Base-by-base conservation (phyloP, 37 sponge, comb jelly and placozoan species). In the Cliona cf. orientalis region DNA sequence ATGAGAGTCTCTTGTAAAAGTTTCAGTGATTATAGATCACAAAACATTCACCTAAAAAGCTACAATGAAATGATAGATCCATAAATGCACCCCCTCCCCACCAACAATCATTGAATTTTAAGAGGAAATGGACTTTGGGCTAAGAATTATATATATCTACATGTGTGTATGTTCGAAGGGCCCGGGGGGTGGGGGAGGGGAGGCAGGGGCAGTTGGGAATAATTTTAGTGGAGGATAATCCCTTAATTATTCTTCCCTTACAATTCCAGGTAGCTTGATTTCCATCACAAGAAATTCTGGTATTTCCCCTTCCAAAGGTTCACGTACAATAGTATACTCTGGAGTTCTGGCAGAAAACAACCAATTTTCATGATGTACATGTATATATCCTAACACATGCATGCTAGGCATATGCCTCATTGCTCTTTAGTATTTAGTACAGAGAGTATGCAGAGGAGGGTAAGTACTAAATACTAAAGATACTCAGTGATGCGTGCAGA, bases 211-310 rank as follows among this genome's bases (percentile, higher is more conserved):
- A n/a, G n/a, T n/a, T n/a, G n/a, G n/a, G n/a, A n/a, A n/a, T n/a
- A n/a, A n/a, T n/a, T n/a, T n/a, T n/a, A n/a, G n/a, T n/a, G 83
- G 23, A 29, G 42, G 25, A 91, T 12, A 35, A 67, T 42, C 5
- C 66, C 40, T 25, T 70, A 75, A 0, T 84, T 58, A 29, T 36
- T 58, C 94, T 93, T 38, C 29, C 40, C 94, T 80, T 74, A 91
- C 96, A 39, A 97, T 76, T 71, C 80, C 79, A 33, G 97, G 95
- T 36, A 97, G 90, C 39, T 97, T 65, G 19, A 94, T 71, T 53
- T 97, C 95, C 81, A 91, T 72, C 43, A 97, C 92, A 3, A 97
- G 60, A 68, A 82, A 95, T 49, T 88, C 84, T 33, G 92, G 90
- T 23, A 73, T 55, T 19, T 89, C 82, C 42, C 96, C 96, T 28